Conservation (phyloP, 2,888 invertebrate genomes). For the Drosophila helvetica region DNA sequence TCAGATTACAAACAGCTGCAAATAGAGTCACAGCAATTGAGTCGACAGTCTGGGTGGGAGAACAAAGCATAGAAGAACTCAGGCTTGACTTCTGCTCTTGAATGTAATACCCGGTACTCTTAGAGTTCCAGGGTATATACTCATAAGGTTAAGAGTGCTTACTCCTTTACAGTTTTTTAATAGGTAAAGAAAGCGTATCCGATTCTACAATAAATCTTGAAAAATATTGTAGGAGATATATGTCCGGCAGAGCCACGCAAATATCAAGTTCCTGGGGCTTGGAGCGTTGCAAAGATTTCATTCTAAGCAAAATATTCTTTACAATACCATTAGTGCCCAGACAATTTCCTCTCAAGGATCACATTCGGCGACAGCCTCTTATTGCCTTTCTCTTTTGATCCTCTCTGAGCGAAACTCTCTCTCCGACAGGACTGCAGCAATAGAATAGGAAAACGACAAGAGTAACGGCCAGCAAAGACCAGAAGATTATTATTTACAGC, state of each 20-base stretch:
- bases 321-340: not conserved
- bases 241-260: not conserved
- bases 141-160: not conserved
- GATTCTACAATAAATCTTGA: not conserved
- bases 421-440: not conserved
- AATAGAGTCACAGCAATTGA: conserved; percentile 12
- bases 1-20: conserved; percentile 26
- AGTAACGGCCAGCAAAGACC: not conserved
- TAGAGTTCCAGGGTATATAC: not conserved
- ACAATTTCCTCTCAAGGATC: not conserved
- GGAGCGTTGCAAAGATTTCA: not conserved
- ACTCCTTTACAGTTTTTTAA: not conserved
- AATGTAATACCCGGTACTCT: not conserved
- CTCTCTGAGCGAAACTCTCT: not conserved
- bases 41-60: not conserved
- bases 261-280: not conserved
- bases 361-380: not conserved
- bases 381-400: not conserved
- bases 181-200: not conserved
- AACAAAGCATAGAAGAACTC: not conserved
- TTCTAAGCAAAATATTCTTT: not conserved
- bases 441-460: not conserved
- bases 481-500: too few species aligned
- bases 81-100: not conserved
- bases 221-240: not conserved